Conservation (phyloP, 1,140 invertebrate genomes). For the Gryon sp. region DNA sequence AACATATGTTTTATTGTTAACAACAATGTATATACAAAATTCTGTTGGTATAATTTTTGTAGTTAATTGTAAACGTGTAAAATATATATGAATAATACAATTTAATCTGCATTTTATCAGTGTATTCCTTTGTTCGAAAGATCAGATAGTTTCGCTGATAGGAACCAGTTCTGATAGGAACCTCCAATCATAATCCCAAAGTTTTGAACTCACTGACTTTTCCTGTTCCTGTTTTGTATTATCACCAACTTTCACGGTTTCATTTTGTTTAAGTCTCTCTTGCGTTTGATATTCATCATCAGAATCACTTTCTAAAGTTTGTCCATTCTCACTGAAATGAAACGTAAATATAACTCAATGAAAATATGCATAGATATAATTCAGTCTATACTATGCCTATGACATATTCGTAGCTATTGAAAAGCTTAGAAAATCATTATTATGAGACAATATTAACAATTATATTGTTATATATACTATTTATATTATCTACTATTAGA, state of each 20-base stretch:
- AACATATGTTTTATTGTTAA: slow-evolving; percentile 11
- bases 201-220: slow-evolving; percentile 39
- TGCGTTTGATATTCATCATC: slow-evolving; percentile 28
- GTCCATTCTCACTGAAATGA: slow-evolving; percentile 47
- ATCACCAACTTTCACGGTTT: slow-evolving; percentile 33
- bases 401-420: background rate
- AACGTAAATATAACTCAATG: slow-evolving; percentile 30
- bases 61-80: slow-evolving; percentile 1
- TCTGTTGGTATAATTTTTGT: background rate
- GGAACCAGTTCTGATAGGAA: slow-evolving; percentile 69
- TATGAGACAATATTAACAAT: background rate
- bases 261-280: slow-evolving; percentile 10
- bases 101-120: background rate
- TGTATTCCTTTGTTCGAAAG: background rate
- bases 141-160: slow-evolving; percentile 40
- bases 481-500: background rate
- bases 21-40: slow-evolving; percentile 23
- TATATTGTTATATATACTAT: background rate
- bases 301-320: slow-evolving; percentile 39
- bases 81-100: slow-evolving; percentile 3
- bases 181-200: slow-evolving; percentile 69
- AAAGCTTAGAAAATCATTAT: background rate
- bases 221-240: slow-evolving; percentile 42
- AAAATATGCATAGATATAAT: no score
- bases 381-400: no score